phyloP scores from a whole-genome alignment of 2,113 vertebrate species.

The Silurus asotus region DNA sequence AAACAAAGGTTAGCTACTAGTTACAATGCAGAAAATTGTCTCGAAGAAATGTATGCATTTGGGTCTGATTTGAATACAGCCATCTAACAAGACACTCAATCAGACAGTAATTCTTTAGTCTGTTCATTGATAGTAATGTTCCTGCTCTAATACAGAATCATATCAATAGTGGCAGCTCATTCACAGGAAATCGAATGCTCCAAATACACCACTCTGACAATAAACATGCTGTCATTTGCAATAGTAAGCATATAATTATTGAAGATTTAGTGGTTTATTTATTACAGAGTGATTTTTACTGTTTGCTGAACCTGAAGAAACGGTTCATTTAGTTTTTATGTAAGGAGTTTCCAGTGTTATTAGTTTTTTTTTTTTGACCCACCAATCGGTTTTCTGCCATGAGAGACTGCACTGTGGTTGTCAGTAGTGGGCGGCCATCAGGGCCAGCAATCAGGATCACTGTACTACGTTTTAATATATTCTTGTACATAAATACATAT shows the following conservation, averaged over 20 bases:
- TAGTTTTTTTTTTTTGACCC: neutral
- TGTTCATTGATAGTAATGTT: neutral
- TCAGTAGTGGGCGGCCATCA: neutral
- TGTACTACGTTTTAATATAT: too few relatives aligned
- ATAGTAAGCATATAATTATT: neutral
- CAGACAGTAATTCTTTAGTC: neutral
- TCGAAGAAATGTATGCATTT: neutral
- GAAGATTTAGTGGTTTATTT: neutral
- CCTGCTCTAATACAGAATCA: neutral
- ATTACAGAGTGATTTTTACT: neutral
- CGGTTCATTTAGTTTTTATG: neutral
- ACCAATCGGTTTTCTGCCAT: neutral
- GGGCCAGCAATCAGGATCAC: too few relatives aligned
- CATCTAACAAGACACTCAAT: neutral
- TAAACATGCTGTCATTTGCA: neutral
- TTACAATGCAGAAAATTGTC: neutral
- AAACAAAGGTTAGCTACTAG: neutral
- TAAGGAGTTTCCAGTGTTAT: neutral
- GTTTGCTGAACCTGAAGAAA: neutral
- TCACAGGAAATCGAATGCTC: neutral
- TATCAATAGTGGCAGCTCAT: neutral
- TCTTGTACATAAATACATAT: too few relatives aligned
- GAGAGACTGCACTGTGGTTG: neutral
- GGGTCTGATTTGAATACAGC: neutral
- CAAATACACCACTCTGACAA: neutral